Evolutionary conservation across 2,113 vertebrate genomes (phyloP).

Genomic region (Pseudorectes ferrugineus): DNA sequence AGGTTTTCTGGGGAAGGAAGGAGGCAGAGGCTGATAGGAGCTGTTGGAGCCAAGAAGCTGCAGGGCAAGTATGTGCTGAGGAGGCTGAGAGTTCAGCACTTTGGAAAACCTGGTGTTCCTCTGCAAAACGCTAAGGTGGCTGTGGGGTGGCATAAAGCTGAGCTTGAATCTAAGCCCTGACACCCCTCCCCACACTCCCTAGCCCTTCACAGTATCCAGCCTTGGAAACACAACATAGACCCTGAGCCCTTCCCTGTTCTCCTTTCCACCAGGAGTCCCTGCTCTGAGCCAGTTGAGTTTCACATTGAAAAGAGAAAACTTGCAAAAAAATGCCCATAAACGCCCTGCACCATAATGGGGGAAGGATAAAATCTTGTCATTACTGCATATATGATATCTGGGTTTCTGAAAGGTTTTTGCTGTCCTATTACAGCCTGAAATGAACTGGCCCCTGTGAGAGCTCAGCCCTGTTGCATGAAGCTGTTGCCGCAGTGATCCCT

Average conservation of each 20-base stretch:
- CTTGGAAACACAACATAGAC: background rate
- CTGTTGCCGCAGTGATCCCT: background rate
- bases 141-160: background rate
- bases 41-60: background rate
- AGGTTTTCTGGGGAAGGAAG: background rate
- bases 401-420: background rate
- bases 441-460: background rate
- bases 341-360: background rate
- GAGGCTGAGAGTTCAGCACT: background rate
- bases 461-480: background rate
- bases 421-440: background rate
- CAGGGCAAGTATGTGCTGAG: background rate
- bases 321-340: background rate
- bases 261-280: background rate
- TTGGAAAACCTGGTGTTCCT: background rate
- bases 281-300: background rate
- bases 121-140: background rate
- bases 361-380: background rate
- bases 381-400: background rate
- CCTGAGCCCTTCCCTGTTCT: background rate
- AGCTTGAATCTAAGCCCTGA: background rate
- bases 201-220: background rate
- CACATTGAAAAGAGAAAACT: background rate
- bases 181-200: accelerated
- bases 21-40: background rate